Evolutionary conservation across 2,113 vertebrate genomes (phyloP), one percentile per base, ranked within the genome.

Genomic region (Daubentonia madagascariensis): DNA sequence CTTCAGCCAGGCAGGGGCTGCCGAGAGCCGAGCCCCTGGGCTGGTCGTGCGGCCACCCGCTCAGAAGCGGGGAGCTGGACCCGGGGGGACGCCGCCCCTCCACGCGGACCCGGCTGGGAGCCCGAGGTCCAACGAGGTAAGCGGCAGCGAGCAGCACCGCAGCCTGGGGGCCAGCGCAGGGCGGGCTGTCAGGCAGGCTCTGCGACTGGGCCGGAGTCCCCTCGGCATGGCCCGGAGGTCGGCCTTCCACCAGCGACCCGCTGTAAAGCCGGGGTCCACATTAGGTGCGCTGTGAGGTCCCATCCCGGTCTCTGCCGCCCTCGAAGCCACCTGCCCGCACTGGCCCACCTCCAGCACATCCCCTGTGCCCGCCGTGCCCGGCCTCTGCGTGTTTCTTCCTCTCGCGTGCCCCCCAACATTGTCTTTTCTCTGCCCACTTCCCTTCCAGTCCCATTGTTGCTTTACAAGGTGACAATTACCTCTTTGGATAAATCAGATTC

Each of bases 111-210:
- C 97, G 52, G n/a, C 43, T 30, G 68, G 32, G 43, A 98, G 50
- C 40, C 95, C 98, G 40, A 80, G 89, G 54, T 98, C 96, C 43
- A 94, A 97, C 78, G 98, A 99, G 98, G 99, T 99, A 97, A 85
- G 73, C 40, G 48, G 2, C 2, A 1, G 50, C 0, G 0, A 43
- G 30, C 0, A 0, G 14, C 6, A 48, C n/a, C 5, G 0, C 1
- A 1, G 14, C 13, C 37, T 12, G 0, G 0, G 1, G 35, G 45
- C 37, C 72, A n/a, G n/a, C n/a, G n/a, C 35, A 8, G 63, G 16
- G 17, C 0, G 1, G 57, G 22, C 57, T 54, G n/a, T 18, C 1
- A 9, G 28, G 25, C 28, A 37, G 30, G 45, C 8, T 28, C 65
- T 45, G 50, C 57, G 20, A 30, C 50, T 8, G n/a, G 14, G 11